phyloP scores from a whole-genome alignment of 2,113 vertebrate species.

The Ia io region DNA sequence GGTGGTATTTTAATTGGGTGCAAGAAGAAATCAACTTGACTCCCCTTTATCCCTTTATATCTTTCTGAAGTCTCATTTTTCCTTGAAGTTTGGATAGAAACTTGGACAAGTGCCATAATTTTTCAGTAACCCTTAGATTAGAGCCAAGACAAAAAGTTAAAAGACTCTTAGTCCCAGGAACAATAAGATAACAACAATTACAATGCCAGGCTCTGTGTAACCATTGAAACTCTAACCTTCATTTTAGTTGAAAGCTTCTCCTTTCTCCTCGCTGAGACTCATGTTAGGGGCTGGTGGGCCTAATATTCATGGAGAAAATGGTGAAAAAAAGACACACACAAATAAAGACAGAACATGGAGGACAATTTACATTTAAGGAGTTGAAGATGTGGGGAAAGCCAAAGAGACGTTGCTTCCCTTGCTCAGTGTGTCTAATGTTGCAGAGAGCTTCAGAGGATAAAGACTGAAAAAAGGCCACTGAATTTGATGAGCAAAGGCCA shows the following conservation, averaged over 20 bases:
- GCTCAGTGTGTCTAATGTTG: background rate
- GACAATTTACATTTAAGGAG: background rate
- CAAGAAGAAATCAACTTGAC: background rate
- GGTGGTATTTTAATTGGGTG: background rate
- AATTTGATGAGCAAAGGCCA: background rate
- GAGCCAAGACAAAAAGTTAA: background rate
- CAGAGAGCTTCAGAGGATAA: background rate
- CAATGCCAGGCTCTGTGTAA: background rate
- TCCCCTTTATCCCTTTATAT: background rate
- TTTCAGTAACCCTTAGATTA: background rate
- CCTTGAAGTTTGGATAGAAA: background rate
- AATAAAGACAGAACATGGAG: background rate
- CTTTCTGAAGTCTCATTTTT: background rate
- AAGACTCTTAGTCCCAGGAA: background rate
- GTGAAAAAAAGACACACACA: background rate
- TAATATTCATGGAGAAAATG: background rate
- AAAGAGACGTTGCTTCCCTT: background rate
- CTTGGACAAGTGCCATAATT: background rate
- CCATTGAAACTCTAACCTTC: background rate
- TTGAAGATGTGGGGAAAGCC: background rate
- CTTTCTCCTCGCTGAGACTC: background rate
- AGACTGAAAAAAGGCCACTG: background rate
- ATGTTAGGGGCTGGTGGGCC: background rate
- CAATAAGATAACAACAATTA: background rate
- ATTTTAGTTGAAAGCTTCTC: background rate